phyloP scores from a whole-genome alignment of 2,113 vertebrate species.

The Rhagologus leucostigma region DNA sequence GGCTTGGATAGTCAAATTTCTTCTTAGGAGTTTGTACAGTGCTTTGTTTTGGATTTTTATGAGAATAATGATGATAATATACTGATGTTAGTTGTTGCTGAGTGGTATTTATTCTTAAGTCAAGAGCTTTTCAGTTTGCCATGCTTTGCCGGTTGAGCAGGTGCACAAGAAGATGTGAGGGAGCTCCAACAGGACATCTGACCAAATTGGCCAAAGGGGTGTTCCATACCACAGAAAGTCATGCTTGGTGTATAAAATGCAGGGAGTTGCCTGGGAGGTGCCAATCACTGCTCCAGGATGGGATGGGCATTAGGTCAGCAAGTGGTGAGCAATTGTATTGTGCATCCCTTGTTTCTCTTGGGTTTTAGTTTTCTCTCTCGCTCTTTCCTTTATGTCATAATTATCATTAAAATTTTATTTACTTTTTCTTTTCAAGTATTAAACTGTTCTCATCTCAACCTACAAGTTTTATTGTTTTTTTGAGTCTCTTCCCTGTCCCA shows the following conservation, averaged over 20 bases:
- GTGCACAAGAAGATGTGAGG: not conserved
- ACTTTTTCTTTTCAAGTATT: not conserved
- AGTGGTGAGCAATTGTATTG: not conserved
- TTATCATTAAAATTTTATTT: not conserved
- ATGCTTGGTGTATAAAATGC: not conserved
- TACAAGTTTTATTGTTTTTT: not conserved
- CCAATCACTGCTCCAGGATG: not conserved
- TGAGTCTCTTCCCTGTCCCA: not conserved
- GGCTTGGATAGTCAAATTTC: not conserved
- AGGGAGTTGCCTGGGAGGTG: not conserved
- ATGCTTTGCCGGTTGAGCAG: rapidly evolving
- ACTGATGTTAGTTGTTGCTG: not conserved
- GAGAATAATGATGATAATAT: not conserved
- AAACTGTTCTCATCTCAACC: not conserved
- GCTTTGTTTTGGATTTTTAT: not conserved
- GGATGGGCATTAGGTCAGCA: not conserved
- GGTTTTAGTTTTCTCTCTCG: not conserved
- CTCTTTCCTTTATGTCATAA: not conserved
- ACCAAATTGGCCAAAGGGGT: not conserved
- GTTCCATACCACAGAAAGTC: not conserved
- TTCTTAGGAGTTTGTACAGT: not conserved
- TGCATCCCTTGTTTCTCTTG: not conserved
- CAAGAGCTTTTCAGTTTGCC: not conserved
- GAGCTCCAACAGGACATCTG: not conserved
- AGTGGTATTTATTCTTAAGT: not conserved